Percentiles rank a stretch among this genome's conserved stretches.
Conservation (phyloP, 2,888 invertebrate species). For the Odontothrips loti region DNA sequence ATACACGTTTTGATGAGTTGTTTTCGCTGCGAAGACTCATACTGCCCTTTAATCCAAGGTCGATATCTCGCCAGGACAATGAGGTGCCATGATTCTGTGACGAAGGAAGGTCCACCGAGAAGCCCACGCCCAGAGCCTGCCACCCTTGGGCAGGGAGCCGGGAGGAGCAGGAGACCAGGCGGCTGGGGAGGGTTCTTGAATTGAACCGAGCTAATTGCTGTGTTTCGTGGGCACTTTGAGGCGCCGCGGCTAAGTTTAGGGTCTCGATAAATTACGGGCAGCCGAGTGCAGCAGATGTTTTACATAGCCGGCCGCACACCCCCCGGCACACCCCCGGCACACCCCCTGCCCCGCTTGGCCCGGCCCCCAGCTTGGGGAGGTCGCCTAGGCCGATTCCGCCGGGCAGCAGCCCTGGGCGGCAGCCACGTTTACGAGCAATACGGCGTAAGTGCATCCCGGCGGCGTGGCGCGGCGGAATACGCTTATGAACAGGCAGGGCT, state of each 20-base stretch:
- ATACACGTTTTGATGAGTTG: no score
- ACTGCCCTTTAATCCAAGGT: no score
- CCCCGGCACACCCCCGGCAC: background rate
- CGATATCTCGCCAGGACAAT: no score
- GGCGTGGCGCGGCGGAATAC: background rate
- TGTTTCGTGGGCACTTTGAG: constrained; percentile 26
- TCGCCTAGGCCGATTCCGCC: background rate
- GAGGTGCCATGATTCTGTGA: no score
- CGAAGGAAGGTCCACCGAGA: no score
- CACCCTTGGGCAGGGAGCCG: no score
- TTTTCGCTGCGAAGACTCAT: no score
- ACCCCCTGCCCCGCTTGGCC: background rate
- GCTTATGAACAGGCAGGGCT: constrained; percentile 18
- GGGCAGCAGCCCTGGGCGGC: background rate
- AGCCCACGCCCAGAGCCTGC: no score
- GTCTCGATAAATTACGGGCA: background rate
- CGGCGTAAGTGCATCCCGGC: background rate
- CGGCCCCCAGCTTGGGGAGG: background rate
- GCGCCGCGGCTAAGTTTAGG: constrained; percentile 21
- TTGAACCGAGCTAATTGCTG: constrained; percentile 1
- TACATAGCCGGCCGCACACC: background rate
- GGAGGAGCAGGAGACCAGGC: no score
- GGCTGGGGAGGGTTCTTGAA: background rate
- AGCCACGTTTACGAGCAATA: constrained; percentile 20
- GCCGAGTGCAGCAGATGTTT: constrained; percentile 16